Evolutionary conservation across 2,113 vertebrate genomes (phyloP).

Genomic region (Melanocharis versteri): DNA sequence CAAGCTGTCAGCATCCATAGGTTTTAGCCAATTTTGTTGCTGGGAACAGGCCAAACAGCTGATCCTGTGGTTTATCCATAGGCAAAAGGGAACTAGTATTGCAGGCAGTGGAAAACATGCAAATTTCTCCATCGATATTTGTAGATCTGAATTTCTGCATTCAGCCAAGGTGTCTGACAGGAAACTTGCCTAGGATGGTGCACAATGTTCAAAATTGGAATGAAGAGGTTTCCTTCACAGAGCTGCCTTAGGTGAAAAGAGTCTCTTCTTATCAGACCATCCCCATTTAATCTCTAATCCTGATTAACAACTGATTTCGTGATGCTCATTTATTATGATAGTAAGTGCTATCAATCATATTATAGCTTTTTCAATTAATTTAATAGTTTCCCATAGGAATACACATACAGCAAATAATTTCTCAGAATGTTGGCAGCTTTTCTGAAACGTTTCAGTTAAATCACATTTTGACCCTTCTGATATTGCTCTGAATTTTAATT

Average conservation of each 20-base stretch:
- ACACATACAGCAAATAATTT: neutral
- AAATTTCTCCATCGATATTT: neutral
- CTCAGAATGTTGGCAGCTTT: neutral
- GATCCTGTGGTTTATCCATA: neutral
- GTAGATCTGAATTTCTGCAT: neutral
- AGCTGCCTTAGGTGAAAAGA: neutral
- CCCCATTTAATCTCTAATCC: neutral
- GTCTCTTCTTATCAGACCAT: accelerated
- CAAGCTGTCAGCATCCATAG: too few relatives aligned
- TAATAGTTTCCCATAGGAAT: slow-evolving; percentile 12
- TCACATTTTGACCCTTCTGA: neutral
- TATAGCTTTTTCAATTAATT: neutral
- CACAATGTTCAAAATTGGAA: neutral
- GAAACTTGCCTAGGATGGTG: neutral
- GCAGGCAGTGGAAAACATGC: neutral
- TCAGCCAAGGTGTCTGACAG: neutral
- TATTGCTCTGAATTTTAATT: slow-evolving; percentile 11
- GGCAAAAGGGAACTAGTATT: neutral
- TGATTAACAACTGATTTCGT: neutral
- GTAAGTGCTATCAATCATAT: neutral
- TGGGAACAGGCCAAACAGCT: neutral
- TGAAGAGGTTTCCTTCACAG: neutral
- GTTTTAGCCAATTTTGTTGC: neutral
- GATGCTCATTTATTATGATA: neutral
- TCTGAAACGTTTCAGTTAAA: neutral